These are phyloP conservation scores for Medauroidea extradentata DNA, from an alignment of 1,140 invertebrate species.

Conservation along the genomic window DNA sequence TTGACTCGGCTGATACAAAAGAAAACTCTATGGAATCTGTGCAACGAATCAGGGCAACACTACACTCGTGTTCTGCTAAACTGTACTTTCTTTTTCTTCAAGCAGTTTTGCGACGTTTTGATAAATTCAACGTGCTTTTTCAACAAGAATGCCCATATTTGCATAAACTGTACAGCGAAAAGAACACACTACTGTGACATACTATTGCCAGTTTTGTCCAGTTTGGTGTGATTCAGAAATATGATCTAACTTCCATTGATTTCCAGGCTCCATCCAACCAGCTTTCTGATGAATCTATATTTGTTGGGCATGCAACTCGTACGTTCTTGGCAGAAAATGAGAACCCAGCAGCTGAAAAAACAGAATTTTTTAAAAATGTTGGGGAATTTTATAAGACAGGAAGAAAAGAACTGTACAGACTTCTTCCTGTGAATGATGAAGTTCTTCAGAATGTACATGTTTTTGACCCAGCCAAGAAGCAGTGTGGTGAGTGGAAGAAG, in stretches of 20 bases:
- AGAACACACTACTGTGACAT: neutral
- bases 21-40: neutral
- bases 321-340: neutral
- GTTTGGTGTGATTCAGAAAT: neutral
- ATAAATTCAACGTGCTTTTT: neutral
- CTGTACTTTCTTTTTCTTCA: slow-evolving; percentile 6
- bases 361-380: neutral
- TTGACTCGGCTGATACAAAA: neutral
- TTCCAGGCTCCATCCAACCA: neutral
- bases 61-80: neutral
- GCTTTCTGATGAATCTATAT: neutral
- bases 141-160: neutral
- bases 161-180: neutral
- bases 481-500: neutral
- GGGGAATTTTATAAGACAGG: neutral
- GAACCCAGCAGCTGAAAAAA: neutral
- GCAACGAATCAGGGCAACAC: neutral
- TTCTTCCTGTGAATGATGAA: neutral
- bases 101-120: neutral
- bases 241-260: neutral
- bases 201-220: neutral
- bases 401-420: neutral
- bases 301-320: neutral
- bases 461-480: neutral
- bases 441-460: neutral